These are phyloP conservation scores for Myopa testacea DNA, from an alignment of 2,888 invertebrate genomes.

Conservation along the genomic window DNA sequence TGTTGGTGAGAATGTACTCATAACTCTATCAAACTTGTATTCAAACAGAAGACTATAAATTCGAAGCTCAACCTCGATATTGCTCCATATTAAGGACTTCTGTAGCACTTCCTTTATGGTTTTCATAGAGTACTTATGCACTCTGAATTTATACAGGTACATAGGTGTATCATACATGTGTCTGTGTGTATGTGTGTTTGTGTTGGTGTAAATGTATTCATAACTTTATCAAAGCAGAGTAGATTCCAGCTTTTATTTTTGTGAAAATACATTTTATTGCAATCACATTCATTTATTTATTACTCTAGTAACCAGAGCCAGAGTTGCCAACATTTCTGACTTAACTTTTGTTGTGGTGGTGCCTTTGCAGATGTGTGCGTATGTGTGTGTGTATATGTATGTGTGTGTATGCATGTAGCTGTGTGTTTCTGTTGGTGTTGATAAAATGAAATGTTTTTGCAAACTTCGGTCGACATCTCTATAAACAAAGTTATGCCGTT, in stretches of 20 bases:
- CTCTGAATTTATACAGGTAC: neutral
- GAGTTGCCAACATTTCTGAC: constrained; percentile 23
- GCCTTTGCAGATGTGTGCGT: neutral
- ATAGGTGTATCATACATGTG: neutral
- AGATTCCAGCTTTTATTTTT: neutral
- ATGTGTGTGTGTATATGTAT: neutral
- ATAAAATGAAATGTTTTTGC: constrained; percentile 27
- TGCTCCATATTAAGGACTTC: too few species aligned
- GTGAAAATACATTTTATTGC: neutral
- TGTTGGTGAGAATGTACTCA: too few species aligned
- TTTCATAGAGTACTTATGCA: too few species aligned
- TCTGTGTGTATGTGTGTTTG: neutral
- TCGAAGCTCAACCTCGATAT: too few species aligned
- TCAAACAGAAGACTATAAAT: too few species aligned
- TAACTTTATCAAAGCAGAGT: constrained; percentile 23
- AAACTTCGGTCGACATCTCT: constrained; percentile 18
- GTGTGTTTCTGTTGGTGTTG: constrained; percentile 3
- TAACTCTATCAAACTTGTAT: too few species aligned
- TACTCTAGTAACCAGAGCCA: neutral
- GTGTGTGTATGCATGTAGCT: neutral
- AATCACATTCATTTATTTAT: constrained; percentile 1
- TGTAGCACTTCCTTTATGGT: too few species aligned
- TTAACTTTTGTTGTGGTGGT: constrained; percentile 7
- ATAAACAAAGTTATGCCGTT: constrained; percentile 10
- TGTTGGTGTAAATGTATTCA: neutral